Base-by-base conservation (phyloP, 2,888 invertebrate species). In the Tiphia femorata region DNA sequence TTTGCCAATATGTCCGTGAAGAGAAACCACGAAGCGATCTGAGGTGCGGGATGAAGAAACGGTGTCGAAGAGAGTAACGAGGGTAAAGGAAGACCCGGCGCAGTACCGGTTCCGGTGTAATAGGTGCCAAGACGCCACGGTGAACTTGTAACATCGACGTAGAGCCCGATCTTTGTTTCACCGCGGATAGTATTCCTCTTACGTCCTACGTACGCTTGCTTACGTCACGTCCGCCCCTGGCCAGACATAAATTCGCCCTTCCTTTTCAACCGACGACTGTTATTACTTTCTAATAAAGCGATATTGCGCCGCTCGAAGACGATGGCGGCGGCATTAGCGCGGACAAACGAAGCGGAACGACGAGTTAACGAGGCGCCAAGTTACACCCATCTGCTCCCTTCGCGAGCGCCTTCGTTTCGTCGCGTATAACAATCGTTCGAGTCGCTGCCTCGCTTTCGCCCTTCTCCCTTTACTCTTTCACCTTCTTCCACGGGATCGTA, bases 241-340 rank as follows among this genome's bases (percentile, higher is more conserved):
- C 30, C 37, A 35, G 60, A 49, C 52, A 68, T 69, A 67, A 75
- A 75, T 73, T 73, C 54, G 33, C 60, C 49, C 67, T 57, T 70
- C 67, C 62, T 67, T 69, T 63, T n/a, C 60, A 33, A 30, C 49
- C 48, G 19, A 21, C 38, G 67, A 68, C 75, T 73, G 67, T 75
- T 74, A 75, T 75, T 74, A 68, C 71, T 72, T 73, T 73, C 73
- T 75, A 75, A 75, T 74, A 74, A 73, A 74, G 75, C 75, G 67
- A 73, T 74, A 74, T 75, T 65, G 69, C 65, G 54, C 50, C 51
- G 54, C 42, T 48, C 50, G 33, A n/a, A 14, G 12, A 14, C 33
- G 12, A 3, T 42, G 46, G 51, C 57, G 40, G 49, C 58, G 49
- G 46, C 49, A 49, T 52, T 54, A 56, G 56, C 63, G 41, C 62